A percentile compares a stretch with the other conserved stretches of the same genome.
These are phyloP conservation scores for Bursaphelenchus okinawaensis DNA, from an alignment of 2,888 invertebrate genomes.

Conservation along the genomic window DNA sequence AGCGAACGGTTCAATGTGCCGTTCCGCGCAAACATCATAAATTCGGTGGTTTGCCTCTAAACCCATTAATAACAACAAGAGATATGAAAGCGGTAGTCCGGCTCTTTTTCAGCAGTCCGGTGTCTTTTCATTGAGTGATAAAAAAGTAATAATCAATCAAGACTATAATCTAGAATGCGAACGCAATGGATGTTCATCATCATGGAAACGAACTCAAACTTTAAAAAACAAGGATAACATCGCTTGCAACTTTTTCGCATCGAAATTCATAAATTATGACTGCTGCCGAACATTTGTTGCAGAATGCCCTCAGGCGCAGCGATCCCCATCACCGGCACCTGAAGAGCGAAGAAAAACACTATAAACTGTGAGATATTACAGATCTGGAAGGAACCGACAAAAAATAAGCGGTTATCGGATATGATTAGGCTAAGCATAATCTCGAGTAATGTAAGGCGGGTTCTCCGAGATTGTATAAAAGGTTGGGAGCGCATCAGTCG, in stretches of 20 bases:
- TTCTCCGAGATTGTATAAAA: neutral
- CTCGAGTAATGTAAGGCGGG: neutral
- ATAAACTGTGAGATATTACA: neutral
- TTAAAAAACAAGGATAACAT: neutral
- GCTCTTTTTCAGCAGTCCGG: neutral
- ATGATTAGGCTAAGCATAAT: neutral
- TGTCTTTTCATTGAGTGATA: neutral
- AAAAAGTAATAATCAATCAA: neutral
- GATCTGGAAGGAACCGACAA: neutral
- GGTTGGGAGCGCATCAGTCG: neutral
- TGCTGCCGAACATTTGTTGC: neutral
- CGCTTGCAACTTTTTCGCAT: neutral
- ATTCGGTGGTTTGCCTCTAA: neutral
- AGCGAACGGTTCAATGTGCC: neutral
- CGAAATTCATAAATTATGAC: neutral
- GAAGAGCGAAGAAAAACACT: neutral
- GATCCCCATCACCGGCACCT: neutral
- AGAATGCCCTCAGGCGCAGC: neutral
- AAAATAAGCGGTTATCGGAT: no score
- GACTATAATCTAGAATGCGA: neutral
- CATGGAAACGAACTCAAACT: neutral
- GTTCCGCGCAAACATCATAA: neutral
- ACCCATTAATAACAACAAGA: neutral
- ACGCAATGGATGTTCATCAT: neutral
- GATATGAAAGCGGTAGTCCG: neutral